phyloP scores from a whole-genome alignment of 2,113 vertebrate genomes.

The Neomonachus schauinslandi region DNA sequence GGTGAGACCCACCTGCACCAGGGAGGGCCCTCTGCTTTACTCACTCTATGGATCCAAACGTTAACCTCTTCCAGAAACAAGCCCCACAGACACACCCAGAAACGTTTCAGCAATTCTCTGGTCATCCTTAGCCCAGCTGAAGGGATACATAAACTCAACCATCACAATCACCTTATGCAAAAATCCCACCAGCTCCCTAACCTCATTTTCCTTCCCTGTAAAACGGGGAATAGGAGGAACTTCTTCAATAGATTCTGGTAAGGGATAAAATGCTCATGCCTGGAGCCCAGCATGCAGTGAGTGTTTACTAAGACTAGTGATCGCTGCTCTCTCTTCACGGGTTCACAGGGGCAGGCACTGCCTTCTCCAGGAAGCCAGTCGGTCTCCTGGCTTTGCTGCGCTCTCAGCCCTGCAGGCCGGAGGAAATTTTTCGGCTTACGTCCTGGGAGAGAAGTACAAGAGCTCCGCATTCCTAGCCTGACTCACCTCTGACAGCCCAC shows the following conservation, averaged over 20 bases:
- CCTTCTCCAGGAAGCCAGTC: accelerated
- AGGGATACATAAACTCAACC: neutral
- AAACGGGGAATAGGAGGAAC: neutral
- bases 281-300: accelerated
- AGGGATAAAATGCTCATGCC: neutral
- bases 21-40: neutral
- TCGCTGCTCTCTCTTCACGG: accelerated
- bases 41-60: neutral
- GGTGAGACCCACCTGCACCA: neutral
- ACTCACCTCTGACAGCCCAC: accelerated
- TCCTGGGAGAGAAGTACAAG: neutral
- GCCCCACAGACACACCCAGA: neutral
- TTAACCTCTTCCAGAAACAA: neutral
- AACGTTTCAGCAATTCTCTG: neutral
- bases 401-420: neutral
- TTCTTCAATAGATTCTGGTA: neutral
- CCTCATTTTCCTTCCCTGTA: neutral
- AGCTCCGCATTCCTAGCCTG: accelerated
- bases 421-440: neutral
- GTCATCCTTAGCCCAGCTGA: neutral
- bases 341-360: neutral
- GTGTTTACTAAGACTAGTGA: accelerated
- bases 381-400: neutral
- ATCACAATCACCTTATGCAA: neutral
- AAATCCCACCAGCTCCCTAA: neutral